A percentile compares a stretch with the other conserved stretches of the same genome.
These are phyloP conservation scores for Spodoptera picta DNA, from an alignment of 2,888 invertebrate species.

Conservation along the genomic window DNA sequence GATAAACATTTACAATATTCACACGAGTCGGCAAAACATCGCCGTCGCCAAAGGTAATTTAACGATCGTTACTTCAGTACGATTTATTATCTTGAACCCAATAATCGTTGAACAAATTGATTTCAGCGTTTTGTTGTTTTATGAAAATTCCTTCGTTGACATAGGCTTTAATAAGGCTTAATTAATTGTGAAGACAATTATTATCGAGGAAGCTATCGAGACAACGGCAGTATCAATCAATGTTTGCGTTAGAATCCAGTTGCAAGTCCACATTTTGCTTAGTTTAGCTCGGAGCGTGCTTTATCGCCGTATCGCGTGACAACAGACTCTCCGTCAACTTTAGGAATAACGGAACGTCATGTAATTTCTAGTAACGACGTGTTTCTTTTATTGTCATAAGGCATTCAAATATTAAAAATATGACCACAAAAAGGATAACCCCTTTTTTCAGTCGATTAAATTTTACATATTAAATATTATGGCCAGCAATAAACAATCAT, in stretches of 20 bases:
- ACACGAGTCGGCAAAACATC: constrained; percentile 26
- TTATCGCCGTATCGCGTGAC: constrained; percentile 85
- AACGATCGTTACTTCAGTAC: constrained; percentile 19
- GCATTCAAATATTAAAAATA: constrained; percentile 60
- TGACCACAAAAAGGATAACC: constrained; percentile 16
- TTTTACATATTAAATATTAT: too few relatives aligned
- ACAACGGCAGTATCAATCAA: constrained; percentile 53
- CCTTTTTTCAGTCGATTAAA: too few relatives aligned
- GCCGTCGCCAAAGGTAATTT: constrained; percentile 31
- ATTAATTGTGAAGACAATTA: constrained; percentile 39
- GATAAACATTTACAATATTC: constrained; percentile 45
- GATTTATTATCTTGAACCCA: constrained; percentile 39
- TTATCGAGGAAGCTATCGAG: constrained; percentile 45
- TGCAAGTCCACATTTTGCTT: constrained; percentile 61
- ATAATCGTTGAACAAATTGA: constrained; percentile 48
- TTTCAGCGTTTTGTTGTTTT: constrained; percentile 48
- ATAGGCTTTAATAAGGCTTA: constrained; percentile 31
- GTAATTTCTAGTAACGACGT: constrained; percentile 86
- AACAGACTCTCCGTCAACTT: constrained; percentile 76
- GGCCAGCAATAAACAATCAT: constrained; percentile 49
- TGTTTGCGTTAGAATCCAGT: constrained; percentile 58
- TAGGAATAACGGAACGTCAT: constrained; percentile 80
- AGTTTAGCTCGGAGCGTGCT: constrained; percentile 69
- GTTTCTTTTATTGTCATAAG: constrained; percentile 81
- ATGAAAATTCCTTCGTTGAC: constrained; percentile 42